Percentiles rank a stretch among this genome's conserved stretches.
Conservation (phyloP, 2,113 vertebrate genomes). For the Geococcyx californianus region DNA sequence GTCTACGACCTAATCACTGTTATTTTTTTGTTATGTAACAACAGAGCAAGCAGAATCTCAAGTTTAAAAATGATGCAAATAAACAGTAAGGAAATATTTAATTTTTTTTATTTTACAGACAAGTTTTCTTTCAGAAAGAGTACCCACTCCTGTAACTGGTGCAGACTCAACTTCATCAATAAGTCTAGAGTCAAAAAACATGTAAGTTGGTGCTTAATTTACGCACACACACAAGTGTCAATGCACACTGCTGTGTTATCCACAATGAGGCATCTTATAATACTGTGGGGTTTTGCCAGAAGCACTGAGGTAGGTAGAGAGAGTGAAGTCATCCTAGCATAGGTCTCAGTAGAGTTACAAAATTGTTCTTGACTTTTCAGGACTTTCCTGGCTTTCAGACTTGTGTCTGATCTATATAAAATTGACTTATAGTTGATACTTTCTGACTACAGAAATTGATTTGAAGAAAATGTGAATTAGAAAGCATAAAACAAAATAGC, state of each 20-base stretch:
- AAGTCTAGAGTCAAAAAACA: constrained; percentile 76
- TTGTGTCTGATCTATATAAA: neutral
- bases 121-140: constrained; percentile 81
- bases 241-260: neutral
- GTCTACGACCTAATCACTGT: neutral
- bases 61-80: neutral
- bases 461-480: neutral
- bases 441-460: neutral
- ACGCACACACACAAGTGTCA: fast-evolving
- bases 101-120: constrained; percentile 71
- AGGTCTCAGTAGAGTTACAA: neutral
- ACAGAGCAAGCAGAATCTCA: neutral
- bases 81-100: neutral
- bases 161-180: constrained; percentile 45
- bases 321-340: neutral
- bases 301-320: neutral
- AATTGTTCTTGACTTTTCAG: neutral
- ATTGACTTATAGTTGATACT: neutral
- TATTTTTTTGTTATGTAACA: neutral
- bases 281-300: neutral
- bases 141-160: constrained; percentile 81
- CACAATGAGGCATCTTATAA: neutral
- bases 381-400: neutral
- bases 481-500: neutral
- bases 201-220: constrained; percentile 71